These are phyloP conservation scores for Ptychochromis oligacanthus DNA, from an alignment of 2,113 vertebrate species.

Conservation along the genomic window DNA sequence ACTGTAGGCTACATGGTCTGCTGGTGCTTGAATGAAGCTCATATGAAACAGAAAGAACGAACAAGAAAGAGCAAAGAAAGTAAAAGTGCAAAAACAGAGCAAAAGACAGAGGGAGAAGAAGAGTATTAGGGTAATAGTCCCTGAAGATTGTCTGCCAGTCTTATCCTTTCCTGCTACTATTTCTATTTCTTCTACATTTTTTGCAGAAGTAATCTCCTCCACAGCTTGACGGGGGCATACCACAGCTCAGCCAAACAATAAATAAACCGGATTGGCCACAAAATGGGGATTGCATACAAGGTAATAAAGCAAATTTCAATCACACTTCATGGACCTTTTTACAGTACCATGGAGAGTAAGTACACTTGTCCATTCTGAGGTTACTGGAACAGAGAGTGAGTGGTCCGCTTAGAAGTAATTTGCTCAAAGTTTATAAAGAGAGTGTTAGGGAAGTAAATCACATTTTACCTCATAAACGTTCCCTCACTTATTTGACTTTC, in stretches of 20 bases:
- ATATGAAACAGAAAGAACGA: neutral
- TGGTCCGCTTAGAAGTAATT: neutral
- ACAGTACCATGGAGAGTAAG: slow-evolving; percentile 55
- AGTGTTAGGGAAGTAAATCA: neutral
- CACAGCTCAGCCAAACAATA: slow-evolving; percentile 73
- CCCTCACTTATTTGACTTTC: neutral
- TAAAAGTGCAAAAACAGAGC: slow-evolving; percentile 32
- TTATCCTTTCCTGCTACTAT: slow-evolving; percentile 26
- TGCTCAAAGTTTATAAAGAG: slow-evolving; percentile 9
- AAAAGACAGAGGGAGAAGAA: slow-evolving; percentile 15
- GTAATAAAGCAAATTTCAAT: slow-evolving; percentile 83
- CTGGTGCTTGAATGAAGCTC: neutral
- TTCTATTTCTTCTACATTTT: slow-evolving; percentile 42
- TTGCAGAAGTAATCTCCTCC: slow-evolving; percentile 73
- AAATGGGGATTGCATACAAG: slow-evolving; percentile 78
- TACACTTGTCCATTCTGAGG: slow-evolving; percentile 69
- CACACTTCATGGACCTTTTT: slow-evolving; percentile 60
- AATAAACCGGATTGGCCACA: slow-evolving; percentile 78
- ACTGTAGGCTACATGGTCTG: neutral
- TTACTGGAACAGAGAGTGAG: slow-evolving; percentile 69
- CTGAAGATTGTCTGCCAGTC: slow-evolving; percentile 59
- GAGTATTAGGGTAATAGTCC: slow-evolving; percentile 64
- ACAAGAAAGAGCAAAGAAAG: slow-evolving; percentile 21
- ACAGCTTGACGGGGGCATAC: slow-evolving; percentile 63
- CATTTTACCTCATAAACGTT: neutral